Base-by-base conservation (phyloP, 2,888 invertebrate species). In the Pandemis heparana region DNA sequence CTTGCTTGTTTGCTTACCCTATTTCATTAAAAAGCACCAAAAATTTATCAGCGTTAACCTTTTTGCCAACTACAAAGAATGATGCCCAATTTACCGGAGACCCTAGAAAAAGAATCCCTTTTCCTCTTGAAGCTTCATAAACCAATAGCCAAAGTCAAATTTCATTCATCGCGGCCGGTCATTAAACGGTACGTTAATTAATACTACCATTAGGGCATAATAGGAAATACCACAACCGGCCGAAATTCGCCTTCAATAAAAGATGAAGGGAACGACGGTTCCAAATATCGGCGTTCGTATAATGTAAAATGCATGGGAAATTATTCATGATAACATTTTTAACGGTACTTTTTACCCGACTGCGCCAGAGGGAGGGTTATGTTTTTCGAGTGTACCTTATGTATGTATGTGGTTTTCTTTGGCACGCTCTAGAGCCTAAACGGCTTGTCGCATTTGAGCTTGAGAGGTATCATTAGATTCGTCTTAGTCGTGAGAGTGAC, bases 181-280 rank as follows among this genome's bases (percentile, higher is more conserved):
- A 65, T 74, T 74, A 74, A 5, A 23, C 48, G 39, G 18, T 9
- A n/a, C 43, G 65, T 65, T 69, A 74, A 74, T 74, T 70, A 74
- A 65, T 74, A 65, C 64, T 41, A 32, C 48, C 74, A 53, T 74
- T 74, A 74, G 56, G 69, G 53, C 53, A 53, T 38, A 23, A 64
- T 67, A 43, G 41, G 65, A 65, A 70, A 70, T 74, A 51, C 74
- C 74, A 59, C 46, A 43, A 41, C 23, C 64, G 43, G 56, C 43
- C 59, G 61, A 48, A 65, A 46, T 43, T 43, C 8, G 41, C 56
- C 60, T 68, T 65, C 53, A 70, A 60, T 65, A 65, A 70, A 51
- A 46, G 18, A 64, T 64, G 43, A 46, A 56, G 70, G 66, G 53
- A 69, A 16, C 10, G 32, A n/a, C 14, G 43, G 39, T 9, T 23